Base-by-base conservation (phyloP, 2,888 invertebrate genomes). In the Xestobium rufovillosum region DNA sequence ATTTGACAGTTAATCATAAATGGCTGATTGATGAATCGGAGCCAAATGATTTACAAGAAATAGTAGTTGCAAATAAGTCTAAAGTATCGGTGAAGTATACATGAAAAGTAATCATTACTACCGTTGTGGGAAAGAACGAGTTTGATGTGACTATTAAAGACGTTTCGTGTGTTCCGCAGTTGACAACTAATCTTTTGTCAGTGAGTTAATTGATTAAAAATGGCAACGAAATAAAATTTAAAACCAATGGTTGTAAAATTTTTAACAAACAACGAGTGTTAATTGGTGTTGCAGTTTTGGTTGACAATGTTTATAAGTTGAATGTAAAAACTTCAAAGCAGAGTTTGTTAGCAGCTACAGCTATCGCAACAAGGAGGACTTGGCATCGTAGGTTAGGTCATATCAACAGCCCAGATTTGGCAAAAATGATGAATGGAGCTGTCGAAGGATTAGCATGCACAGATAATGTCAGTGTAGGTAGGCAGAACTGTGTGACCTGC, bases 121-220 rank as follows among this genome's bases (percentile, higher is more conserved):
- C 49, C 17, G 34, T 26, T 13, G 37, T 37, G 12, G 29, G 43
- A 34, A 30, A 39, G 11, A 2, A 39, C 14, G 14, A 38, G 17
- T 31, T 33, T 29, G 36, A 40, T 14, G 31, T 50, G 8, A 19
- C 14, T 34, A 16, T 53, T 3, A 13, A 38, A 17, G 38, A 52
- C 37, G 45, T 34, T 3, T 28, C 39, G 3, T 50, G 43, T 46
- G 43, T 49, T 13, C 48, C 49, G 26, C 36, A 46, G 26, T 25
- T 52, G 26, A 41, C 45, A 14, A 53, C 51, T 12, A 51, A 52
- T 39, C 38, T 50, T 35, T 53, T n/a, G n/a, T n/a, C n/a, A n/a
- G n/a, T n/a, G n/a, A n/a, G n/a, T n/a, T n/a, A n/a, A n/a, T n/a
- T n/a, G 25, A 40, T 51, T n/a, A 49, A 45, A 38, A 48, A 48